phyloP scores from a whole-genome alignment of 2,888 invertebrate species.

The Tipula lateralis region DNA sequence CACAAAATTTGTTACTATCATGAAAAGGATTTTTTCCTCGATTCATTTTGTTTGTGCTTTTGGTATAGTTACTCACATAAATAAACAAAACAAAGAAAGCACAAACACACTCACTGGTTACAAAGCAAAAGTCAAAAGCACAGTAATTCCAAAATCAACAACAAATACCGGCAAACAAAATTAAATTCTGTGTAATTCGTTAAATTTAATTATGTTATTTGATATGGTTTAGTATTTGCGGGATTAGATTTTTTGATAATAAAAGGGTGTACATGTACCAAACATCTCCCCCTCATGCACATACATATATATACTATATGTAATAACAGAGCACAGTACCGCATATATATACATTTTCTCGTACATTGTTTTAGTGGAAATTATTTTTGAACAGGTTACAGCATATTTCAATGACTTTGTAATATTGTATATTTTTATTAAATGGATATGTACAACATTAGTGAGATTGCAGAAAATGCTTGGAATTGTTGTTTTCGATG shows the following conservation, averaged over 20 bases:
- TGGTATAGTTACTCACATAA: not conserved
- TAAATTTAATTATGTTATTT: not conserved
- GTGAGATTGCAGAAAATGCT: not conserved
- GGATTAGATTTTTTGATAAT: not conserved
- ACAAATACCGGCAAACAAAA: not conserved
- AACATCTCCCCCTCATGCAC: too few relatives aligned
- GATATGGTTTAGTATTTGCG: slow-evolving; percentile 11
- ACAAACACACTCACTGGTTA: not conserved
- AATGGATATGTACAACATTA: not conserved
- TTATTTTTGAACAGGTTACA: not conserved
- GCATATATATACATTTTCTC: not conserved
- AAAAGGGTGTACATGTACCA: not conserved
- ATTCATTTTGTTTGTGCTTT: not conserved
- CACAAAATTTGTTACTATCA: not conserved
- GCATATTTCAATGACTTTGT: not conserved
- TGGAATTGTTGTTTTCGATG: not conserved
- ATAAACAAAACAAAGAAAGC: not conserved
- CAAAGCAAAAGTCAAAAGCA: not conserved
- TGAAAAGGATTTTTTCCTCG: not conserved
- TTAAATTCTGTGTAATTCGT: not conserved
- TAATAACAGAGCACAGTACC: too few relatives aligned
- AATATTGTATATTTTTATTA: not conserved
- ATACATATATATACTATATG: too few relatives aligned
- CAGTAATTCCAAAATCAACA: not conserved
- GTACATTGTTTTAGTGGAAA: not conserved